Percentiles rank a stretch among this genome's conserved stretches.
Evolutionary conservation across 1,140 invertebrate genomes (phyloP).

Genomic region (Zaprionus taronus): DNA sequence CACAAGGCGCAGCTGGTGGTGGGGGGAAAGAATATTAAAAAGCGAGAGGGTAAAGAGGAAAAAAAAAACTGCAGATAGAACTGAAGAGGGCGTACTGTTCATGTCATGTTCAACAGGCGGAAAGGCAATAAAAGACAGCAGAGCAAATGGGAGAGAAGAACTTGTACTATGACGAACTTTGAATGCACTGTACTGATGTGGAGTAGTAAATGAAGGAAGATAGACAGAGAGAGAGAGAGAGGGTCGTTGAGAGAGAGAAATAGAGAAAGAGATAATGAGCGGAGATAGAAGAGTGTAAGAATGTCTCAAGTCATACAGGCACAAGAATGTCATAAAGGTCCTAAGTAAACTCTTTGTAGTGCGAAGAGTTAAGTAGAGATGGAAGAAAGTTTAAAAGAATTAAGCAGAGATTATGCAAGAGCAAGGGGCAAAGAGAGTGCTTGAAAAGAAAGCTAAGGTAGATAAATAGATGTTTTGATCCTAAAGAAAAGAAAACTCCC

Average conservation of each 20-base stretch:
- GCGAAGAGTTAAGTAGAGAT: no score
- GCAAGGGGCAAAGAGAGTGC: neutral
- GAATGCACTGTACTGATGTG: conserved; percentile 3
- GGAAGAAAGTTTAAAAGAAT: no score
- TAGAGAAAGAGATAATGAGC: neutral
- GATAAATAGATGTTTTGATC: neutral
- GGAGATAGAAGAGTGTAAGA: no score
- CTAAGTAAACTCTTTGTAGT: no score
- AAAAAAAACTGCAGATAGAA: conserved; percentile 11
- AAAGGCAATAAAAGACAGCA: conserved; percentile 13
- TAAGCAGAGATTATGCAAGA: neutral
- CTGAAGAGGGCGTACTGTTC: conserved; percentile 19
- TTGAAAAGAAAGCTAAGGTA: neutral
- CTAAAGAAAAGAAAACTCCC: no score
- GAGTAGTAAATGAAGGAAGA: neutral
- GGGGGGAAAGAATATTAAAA: neutral
- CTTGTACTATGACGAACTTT: conserved; percentile 3
- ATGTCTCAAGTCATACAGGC: neutral
- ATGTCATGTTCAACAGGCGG: conserved; percentile 59
- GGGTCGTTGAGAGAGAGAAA: no score
- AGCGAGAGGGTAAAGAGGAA: neutral
- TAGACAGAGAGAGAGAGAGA: no score
- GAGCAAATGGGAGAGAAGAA: conserved; percentile 4
- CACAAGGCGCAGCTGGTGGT: conserved; percentile 1
- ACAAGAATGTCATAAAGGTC: neutral